Percentiles rank a stretch among this genome's conserved stretches.
phyloP scores from a whole-genome alignment of 1,140 invertebrate species.

The Venturia canescens region DNA sequence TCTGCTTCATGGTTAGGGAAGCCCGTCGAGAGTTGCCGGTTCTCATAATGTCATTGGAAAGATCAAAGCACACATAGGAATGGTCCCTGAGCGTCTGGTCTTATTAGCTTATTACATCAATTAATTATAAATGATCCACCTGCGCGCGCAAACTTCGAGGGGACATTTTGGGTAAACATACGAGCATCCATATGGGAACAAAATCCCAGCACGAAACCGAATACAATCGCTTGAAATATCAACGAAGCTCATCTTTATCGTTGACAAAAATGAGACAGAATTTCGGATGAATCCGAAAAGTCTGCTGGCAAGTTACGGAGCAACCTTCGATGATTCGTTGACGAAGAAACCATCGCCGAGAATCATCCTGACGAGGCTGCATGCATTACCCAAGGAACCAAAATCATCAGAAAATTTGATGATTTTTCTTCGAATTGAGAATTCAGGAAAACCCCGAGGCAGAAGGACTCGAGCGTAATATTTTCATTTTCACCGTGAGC shows the following conservation, averaged over 20 bases:
- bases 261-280: no score
- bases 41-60: constrained; percentile 42
- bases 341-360: no score
- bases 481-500: neutral
- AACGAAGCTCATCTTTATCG: no score
- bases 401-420: no score
- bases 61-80: constrained; percentile 20
- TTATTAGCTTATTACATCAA: constrained; percentile 51
- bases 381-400: no score
- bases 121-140: constrained; percentile 56
- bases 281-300: no score
- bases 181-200: neutral
- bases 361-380: no score
- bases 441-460: no score
- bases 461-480: neutral
- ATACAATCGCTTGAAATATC: no score
- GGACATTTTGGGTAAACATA: constrained; percentile 25
- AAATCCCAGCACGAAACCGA: neutral
- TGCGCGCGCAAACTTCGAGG: neutral
- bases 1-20: neutral
- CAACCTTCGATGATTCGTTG: no score
- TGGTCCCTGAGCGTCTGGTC: constrained; percentile 36
- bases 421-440: no score
- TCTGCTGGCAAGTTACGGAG: no score
- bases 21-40: constrained; percentile 15